Base-by-base conservation (phyloP, 1,140 invertebrate genomes). In the Lutraria rhynchaena region DNA sequence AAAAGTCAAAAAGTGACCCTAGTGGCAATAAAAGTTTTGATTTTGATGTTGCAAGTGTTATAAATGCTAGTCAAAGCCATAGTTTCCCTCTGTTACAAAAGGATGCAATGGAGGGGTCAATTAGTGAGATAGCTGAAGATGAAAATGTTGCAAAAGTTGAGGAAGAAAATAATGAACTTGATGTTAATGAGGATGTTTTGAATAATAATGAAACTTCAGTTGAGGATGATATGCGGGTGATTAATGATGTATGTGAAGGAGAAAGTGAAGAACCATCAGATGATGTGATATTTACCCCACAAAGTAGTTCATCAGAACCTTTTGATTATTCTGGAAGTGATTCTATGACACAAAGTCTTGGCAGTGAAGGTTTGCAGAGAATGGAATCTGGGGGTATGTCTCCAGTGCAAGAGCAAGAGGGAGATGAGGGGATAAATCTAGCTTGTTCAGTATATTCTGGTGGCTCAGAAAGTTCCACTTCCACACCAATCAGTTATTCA, bases 1-100 rank as follows among this genome's bases (percentile, higher is more conserved):
- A 90, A 63, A 92, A 92, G 80, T 90, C 90, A 35, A 89, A 90
- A 70, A 91, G 90, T 84, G 91, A 92, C 82, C 91, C 91, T 13
- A 87, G 89, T 57, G 88, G 89, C 7, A 87, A 89, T 57, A 84
- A 87, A 60, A 85, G 81, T n/a, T 85, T 83, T 44, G 88, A 89
- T 61, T 60, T 83, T 61, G 86, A 88, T 60, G 84, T 85, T 82
- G 29, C 84, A 44, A 70, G 76, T 49, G 70, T 82, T 63, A 67
- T 84, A 41, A 71, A 61, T 65, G 58, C 67, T 29, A 81, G 51
- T 41, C 84, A 87, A 81, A 83, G 84, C 31, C 86, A 85, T 15
- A 89, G 88, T 86, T 86, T 86, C 61, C 88, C 88, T 17, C 53
- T 89, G 27, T 85, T 83, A 24, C 74, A 84, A 41, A 87, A 87